A percentile compares a stretch with the other conserved stretches of the same genome.
Conservation (phyloP, 2,113 vertebrate genomes). For the Clinocottus analis region DNA sequence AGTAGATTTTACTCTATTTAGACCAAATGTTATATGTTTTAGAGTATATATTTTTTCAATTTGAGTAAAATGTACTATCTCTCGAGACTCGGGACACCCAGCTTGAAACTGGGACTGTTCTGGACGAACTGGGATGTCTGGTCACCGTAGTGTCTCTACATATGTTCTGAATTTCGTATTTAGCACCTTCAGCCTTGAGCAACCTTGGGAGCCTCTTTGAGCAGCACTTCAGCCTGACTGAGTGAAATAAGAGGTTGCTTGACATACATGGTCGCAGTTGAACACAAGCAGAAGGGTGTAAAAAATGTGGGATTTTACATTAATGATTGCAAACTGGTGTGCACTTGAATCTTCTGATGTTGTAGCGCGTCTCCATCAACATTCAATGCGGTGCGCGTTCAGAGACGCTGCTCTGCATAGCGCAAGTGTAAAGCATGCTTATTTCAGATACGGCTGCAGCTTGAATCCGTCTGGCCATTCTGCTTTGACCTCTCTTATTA, state of each 20-base stretch:
- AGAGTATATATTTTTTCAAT: too few relatives aligned
- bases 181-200: neutral
- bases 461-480: neutral
- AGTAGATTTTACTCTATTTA: too few relatives aligned
- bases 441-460: constrained; percentile 23
- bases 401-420: neutral
- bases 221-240: neutral
- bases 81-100: too few relatives aligned
- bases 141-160: too few relatives aligned
- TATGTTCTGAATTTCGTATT: too few relatives aligned
- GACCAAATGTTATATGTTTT: too few relatives aligned
- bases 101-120: too few relatives aligned
- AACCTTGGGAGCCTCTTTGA: neutral
- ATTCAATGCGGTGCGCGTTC: constrained; percentile 4
- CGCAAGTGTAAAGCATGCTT: neutral
- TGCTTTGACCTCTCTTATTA: constrained; percentile 39
- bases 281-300: too few relatives aligned
- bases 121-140: too few relatives aligned
- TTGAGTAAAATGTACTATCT: too few relatives aligned
- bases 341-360: neutral
- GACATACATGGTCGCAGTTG: too few relatives aligned
- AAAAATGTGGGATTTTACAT: too few relatives aligned
- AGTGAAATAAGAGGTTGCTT: neutral
- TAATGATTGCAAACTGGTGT: neutral
- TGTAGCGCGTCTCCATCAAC: neutral